Evolutionary conservation across 2,113 vertebrate species (phyloP), one percentile per base, ranked within the genome.

Genomic region (Protobothrops flavoviridis): DNA sequence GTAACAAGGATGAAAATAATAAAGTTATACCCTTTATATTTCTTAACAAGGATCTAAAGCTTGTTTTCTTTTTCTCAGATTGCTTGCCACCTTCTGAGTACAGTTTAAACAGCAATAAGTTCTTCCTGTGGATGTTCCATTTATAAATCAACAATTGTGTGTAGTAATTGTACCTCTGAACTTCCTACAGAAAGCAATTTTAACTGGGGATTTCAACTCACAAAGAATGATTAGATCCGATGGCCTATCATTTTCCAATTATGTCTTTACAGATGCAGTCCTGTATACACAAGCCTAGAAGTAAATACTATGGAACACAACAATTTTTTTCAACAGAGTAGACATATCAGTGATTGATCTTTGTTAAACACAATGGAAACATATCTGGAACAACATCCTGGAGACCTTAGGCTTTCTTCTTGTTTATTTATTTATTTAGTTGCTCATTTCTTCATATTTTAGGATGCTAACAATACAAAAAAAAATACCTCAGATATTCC

Each of bases 1-100:
- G 95, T 45, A 24, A 23, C 69, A 93, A 64, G 93, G 91, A 94
- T 95, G 43, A 20, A 39, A 95, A 96, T 95, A 90, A 85, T 69
- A 92, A 87, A 90, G 48, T 55, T 4, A 93, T 87, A 24, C 43
- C 43, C 29, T n/a, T 59, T 45, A n/a, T 10, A 17, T 94, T 87
- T 29, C 91, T 24, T 55, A 50, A 61, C 52, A 5, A 33, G 24
- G 50, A 6, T 23, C 59, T 61, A 57, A 33, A 29, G 59, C 24
- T n/a, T 9, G 13, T 90, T 92, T 1, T 48, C 48, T 48, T 7
- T 21, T 52, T 90, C 87, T 92, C 6, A 57, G 53, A 3, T 12
- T 12, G 2, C 0, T 89, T 92, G 50, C 3, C n/a, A 92, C 17
- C 9, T 11, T 45, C 89, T 94, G 9, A 13, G 1, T 5, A n/a